A percentile compares a stretch with the other conserved stretches of the same genome.
These are phyloP conservation scores for Circaetus gallicus DNA, from an alignment of 2,113 vertebrate species.

Conservation along the genomic window DNA sequence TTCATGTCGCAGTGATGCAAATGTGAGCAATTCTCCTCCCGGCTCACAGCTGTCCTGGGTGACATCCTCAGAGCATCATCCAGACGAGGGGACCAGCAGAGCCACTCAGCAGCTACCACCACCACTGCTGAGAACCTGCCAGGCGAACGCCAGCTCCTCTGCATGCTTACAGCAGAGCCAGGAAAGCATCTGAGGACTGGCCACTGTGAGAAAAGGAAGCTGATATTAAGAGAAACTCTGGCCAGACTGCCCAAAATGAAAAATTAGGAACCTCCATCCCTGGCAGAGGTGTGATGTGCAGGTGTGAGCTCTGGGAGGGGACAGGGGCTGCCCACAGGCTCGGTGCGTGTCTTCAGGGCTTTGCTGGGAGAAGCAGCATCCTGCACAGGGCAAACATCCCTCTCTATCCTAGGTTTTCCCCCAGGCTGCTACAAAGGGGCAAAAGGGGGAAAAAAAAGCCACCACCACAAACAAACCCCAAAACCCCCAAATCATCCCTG, in stretches of 20 bases:
- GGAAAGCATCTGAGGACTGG: background rate
- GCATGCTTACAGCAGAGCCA: background rate
- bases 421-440: background rate
- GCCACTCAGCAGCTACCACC: background rate
- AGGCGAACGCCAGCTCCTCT: background rate
- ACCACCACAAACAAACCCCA: background rate
- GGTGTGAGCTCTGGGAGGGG: background rate
- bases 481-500: background rate
- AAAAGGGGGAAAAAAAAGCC: background rate
- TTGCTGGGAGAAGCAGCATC: background rate
- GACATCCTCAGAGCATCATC: background rate
- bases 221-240: background rate
- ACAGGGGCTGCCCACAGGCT: background rate
- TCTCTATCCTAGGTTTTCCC: background rate
- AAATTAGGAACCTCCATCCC: background rate
- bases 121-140: background rate
- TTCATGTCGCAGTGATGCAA: background rate
- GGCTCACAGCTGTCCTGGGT: background rate
- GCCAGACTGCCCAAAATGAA: background rate
- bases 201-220: background rate
- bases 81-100: background rate
- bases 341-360: background rate
- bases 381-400: background rate
- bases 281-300: background rate
- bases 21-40: background rate